These are phyloP conservation scores for Dipus sagitta DNA, from an alignment of 2,797 vertebrate species.

Conservation along the genomic window DNA sequence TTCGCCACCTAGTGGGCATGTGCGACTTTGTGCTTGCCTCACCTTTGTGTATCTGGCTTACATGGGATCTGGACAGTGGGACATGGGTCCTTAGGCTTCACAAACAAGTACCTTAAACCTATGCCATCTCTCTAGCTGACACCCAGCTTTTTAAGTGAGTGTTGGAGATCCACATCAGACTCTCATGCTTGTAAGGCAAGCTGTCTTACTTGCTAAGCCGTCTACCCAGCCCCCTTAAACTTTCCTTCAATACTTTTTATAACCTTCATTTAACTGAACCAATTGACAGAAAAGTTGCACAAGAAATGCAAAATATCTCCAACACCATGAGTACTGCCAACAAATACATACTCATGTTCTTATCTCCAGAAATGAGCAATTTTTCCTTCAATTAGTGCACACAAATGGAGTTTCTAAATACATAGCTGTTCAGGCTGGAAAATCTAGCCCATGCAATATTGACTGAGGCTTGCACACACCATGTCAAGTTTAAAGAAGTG, in stretches of 20 bases:
- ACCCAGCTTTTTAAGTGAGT: background rate
- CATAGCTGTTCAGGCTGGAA: conserved; percentile 4
- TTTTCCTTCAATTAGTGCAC: no score
- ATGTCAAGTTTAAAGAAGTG: background rate
- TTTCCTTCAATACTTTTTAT: conserved; percentile 30
- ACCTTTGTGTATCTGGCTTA: no score
- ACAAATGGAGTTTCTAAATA: background rate
- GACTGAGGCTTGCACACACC: background rate
- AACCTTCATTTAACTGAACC: background rate
- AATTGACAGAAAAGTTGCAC: conserved; percentile 8
- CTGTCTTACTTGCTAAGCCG: background rate
- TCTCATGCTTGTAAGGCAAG: background rate
- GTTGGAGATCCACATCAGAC: background rate
- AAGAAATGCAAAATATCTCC: conserved; percentile 21
- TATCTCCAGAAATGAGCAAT: background rate
- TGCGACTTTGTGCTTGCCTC: no score
- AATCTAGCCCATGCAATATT: background rate
- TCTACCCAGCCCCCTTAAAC: background rate
- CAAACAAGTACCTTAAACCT: no score
- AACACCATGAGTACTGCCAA: conserved; percentile 33
- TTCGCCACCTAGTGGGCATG: no score
- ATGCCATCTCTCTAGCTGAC: no score
- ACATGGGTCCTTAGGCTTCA: no score
- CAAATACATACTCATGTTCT: background rate
- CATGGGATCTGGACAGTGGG: no score